phyloP scores from a whole-genome alignment of 1,140 invertebrate species.

The Matsumurasca onukii region DNA sequence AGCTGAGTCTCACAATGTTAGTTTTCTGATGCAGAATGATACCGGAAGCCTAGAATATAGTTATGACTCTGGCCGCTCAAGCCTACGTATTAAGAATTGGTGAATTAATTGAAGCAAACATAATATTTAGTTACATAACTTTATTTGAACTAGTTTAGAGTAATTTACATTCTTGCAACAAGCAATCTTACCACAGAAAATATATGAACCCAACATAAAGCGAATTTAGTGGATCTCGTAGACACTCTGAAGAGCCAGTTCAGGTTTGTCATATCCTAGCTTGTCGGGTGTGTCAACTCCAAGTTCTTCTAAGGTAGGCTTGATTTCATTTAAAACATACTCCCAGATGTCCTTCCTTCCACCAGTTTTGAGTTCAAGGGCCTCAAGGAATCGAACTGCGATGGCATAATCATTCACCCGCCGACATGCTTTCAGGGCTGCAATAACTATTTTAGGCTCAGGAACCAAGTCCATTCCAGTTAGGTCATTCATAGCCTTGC shows the following conservation, averaged over 20 bases:
- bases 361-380: constrained; percentile 90
- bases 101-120: no score
- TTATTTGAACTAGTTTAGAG: no score
- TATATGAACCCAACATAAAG: no score
- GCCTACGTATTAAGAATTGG: no score
- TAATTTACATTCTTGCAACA: no score
- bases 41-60: no score
- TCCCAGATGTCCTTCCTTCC: constrained; percentile 80
- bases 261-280: constrained; percentile 96
- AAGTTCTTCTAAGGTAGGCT: constrained; percentile 88
- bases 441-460: constrained; percentile 90
- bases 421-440: constrained; percentile 90
- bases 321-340: constrained; percentile 91
- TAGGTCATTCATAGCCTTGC: constrained; percentile 82
- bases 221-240: constrained; percentile 60
- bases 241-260: constrained; percentile 78
- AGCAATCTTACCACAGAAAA: no score
- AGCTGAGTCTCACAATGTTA: no score
- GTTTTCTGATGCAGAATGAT: no score
- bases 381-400: constrained; percentile 89
- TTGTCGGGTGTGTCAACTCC: constrained; percentile 94
- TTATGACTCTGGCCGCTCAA: no score
- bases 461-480: constrained; percentile 86
- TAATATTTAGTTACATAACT: no score
- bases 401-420: constrained; percentile 93